Base-by-base conservation (phyloP, 2,113 vertebrate species). In the Mobula birostris region DNA sequence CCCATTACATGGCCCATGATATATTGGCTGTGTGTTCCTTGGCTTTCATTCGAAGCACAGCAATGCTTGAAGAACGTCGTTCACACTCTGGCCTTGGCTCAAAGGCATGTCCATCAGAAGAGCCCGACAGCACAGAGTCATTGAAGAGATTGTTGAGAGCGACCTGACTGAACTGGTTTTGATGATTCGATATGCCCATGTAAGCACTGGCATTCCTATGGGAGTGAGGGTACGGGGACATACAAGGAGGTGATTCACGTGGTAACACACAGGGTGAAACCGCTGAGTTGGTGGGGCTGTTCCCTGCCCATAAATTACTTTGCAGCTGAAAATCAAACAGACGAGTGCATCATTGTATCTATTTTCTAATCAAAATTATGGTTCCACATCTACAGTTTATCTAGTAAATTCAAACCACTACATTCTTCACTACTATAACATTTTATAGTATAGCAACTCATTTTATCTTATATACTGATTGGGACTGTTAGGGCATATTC, bases 1-100 rank as follows among this genome's bases (percentile, higher is more conserved):
- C 19, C 72, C 96, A 96, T 99, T 98, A 99, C 98, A 99, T 98
- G 95, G 98, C 98, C 99, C 99, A 99, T 94, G 99, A 98, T 96
- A 99, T 99, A 97, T 99, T 99, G 95, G 99, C 99, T 78, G 99
- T 95, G 94, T 99, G 99, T 96, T 99, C 99, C 95, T 99, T 99
- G 96, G 98, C 99, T 96, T 99, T 99, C 99, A 99, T 99, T 95
- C 99, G 98, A 96, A 99, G 97, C 95, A 99, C 99, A 2, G 99
- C 99, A 56, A 99, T 99, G 96, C 98, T 99, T 95, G 99, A 99
- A 40, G 99, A 99, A 87, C 99, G 97, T 94, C 99, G 96, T 97
- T 99, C 99, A 80, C 99, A 98, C 95, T 99, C 99, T 0, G 99
- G 98, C 95, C 99, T 99, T 95, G 98, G 97, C 96, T 99, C 98